Conservation (phyloP, 2,113 vertebrate species). For the Phyllostomus hastatus region DNA sequence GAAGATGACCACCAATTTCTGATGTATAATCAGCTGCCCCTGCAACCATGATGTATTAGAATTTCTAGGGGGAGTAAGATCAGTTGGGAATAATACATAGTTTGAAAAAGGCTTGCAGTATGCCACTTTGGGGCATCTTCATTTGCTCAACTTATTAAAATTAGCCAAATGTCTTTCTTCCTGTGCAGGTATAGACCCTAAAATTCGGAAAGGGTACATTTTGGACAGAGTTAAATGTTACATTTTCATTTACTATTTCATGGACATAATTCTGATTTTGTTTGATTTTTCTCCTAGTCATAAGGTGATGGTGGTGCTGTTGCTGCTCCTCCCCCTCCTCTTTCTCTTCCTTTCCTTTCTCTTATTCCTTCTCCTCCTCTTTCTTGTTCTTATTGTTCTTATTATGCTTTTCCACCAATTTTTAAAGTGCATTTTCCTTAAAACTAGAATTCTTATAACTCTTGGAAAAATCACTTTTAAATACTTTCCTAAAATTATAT, state of each 20-base stretch:
- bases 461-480: background rate
- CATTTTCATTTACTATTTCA: background rate
- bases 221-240: background rate
- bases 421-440: background rate
- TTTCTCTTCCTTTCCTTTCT: background rate
- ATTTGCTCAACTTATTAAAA: background rate
- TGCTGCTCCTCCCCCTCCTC: background rate
- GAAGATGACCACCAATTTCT: background rate
- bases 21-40: background rate
- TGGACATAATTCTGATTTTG: background rate
- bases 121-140: background rate
- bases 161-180: background rate
- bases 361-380: background rate
- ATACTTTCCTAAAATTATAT: background rate
- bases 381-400: background rate
- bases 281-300: background rate
- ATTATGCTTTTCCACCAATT: background rate
- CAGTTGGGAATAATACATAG: background rate
- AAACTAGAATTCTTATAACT: background rate
- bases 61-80: background rate
- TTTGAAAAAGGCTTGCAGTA: background rate
- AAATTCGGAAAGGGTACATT: background rate
- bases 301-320: background rate
- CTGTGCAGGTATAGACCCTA: background rate
- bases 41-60: background rate